Percentiles rank a stretch among this genome's conserved stretches.
phyloP scores from a whole-genome alignment of 2,113 vertebrate species.

The Gopherus evgoodei region DNA sequence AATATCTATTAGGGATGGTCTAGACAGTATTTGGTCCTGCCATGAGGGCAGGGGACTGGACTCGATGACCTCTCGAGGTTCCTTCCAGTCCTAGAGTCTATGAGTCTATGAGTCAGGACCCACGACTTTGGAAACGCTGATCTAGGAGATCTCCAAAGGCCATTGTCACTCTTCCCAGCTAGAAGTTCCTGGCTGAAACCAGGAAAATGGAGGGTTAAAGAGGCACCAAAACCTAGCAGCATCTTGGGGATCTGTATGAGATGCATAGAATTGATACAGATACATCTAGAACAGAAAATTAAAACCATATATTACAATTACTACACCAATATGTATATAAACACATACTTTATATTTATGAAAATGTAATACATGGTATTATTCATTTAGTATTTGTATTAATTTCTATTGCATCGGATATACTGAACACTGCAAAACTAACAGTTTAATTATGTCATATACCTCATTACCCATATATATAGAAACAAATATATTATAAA shows the following conservation, averaged over 20 bases:
- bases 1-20: too few relatives aligned
- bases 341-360: constrained; percentile 17
- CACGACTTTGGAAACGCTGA: neutral
- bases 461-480: constrained; percentile 31
- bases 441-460: constrained; percentile 14
- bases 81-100: too few relatives aligned
- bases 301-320: constrained; percentile 49
- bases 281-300: constrained; percentile 40
- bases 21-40: too few relatives aligned
- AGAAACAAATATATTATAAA: constrained; percentile 24
- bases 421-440: neutral
- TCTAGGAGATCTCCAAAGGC: neutral
- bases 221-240: fast-evolving
- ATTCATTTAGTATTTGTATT: neutral
- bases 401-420: constrained; percentile 29
- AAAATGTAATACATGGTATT: constrained; percentile 48
- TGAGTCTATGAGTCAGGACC: neutral
- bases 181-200: neutral
- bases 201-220: neutral
- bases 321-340: neutral
- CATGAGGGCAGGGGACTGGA: too few relatives aligned
- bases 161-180: neutral
- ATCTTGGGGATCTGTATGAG: neutral
- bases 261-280: neutral
- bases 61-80: too few relatives aligned